Percentiles rank a stretch among this genome's conserved stretches.
These are phyloP conservation scores for Limnodromus scolopaceus DNA, from an alignment of 2,797 vertebrate species.

Conservation along the genomic window DNA sequence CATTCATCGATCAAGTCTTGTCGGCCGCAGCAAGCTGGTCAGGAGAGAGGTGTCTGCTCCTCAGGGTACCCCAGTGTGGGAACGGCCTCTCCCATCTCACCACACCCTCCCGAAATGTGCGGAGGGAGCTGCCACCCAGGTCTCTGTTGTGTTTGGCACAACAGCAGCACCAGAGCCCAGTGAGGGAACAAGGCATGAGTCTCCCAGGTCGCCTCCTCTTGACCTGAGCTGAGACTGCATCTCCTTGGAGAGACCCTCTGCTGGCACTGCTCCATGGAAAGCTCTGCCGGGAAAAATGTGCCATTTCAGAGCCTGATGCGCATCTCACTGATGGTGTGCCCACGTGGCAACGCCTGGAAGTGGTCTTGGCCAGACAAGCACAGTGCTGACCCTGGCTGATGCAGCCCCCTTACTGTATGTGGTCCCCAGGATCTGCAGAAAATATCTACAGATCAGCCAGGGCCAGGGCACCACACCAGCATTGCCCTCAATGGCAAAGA, in stretches of 20 bases:
- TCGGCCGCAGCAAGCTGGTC: background rate
- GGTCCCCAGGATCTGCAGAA: background rate
- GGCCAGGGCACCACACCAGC: background rate
- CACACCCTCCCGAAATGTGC: background rate
- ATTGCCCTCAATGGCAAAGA: background rate
- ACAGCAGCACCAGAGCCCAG: background rate
- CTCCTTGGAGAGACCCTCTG: background rate
- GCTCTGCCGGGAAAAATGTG: background rate
- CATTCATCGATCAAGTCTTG: constrained; percentile 35
- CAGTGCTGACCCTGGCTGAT: background rate
- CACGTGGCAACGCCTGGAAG: background rate
- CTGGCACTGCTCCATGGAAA: rapidly evolving
- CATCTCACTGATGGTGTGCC: background rate
- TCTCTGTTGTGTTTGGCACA: constrained; percentile 3
- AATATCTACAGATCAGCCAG: background rate
- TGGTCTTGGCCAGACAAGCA: background rate
- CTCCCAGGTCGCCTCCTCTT: background rate
- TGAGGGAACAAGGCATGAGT: background rate
- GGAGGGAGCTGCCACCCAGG: background rate
- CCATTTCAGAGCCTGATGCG: background rate
- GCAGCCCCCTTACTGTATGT: background rate
- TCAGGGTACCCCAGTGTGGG: background rate
- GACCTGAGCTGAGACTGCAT: background rate
- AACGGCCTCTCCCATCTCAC: background rate
- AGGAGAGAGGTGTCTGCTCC: background rate